Evolutionary conservation across 1,140 invertebrate genomes (phyloP).

Genomic region (Leptoteleia sp.): DNA sequence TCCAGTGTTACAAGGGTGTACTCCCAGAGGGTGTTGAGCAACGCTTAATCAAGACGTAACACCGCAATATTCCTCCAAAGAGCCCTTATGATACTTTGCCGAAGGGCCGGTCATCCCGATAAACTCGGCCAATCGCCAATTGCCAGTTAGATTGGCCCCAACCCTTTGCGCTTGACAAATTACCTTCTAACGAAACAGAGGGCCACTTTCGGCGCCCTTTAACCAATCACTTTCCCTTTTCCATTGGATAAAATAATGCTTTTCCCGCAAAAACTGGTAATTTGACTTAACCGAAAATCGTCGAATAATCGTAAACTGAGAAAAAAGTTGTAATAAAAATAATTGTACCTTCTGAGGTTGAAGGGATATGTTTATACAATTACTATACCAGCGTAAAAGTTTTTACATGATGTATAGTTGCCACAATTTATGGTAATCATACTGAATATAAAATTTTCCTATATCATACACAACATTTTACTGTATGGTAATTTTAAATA

Average conservation of each 20-base stretch:
- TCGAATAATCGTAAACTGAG: too few relatives aligned
- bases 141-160: slow-evolving; percentile 33
- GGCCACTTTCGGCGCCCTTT: not conserved
- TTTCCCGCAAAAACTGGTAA: too few relatives aligned
- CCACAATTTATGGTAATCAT: too few relatives aligned
- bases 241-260: not conserved
- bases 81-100: slow-evolving; percentile 59
- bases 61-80: slow-evolving; percentile 62
- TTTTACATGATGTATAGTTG: too few relatives aligned
- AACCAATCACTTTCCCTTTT: not conserved
- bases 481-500: too few relatives aligned
- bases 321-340: too few relatives aligned
- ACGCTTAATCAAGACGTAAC: slow-evolving; percentile 75
- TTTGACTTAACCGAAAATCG: too few relatives aligned
- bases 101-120: slow-evolving; percentile 37
- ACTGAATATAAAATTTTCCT: too few relatives aligned
- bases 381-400: too few relatives aligned
- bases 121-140: slow-evolving; percentile 41
- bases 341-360: too few relatives aligned
- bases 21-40: slow-evolving; percentile 67
- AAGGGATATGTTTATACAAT: too few relatives aligned
- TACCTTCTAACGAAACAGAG: slow-evolving; percentile 18
- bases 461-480: too few relatives aligned
- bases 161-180: slow-evolving; percentile 41
- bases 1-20: slow-evolving; percentile 66